Evolutionary conservation across 2,797 vertebrate species (phyloP).

Genomic region (Sebastes steindachneri): DNA sequence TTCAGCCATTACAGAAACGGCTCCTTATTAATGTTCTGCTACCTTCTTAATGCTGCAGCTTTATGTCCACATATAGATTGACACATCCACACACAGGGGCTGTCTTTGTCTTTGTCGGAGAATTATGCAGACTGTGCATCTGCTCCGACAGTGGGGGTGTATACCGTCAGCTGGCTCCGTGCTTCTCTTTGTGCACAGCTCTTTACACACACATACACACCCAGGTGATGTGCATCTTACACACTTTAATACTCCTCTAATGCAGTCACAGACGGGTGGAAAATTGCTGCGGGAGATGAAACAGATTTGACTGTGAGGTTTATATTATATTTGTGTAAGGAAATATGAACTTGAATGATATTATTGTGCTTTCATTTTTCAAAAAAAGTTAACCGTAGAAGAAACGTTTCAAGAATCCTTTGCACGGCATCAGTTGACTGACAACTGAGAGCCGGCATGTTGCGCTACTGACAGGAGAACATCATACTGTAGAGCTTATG

Average conservation of each 20-base stretch:
- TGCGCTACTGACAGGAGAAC: background rate
- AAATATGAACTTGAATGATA: background rate
- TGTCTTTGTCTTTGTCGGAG: conserved; percentile 17
- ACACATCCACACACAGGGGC: background rate
- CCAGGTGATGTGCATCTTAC: background rate
- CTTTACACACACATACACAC: background rate
- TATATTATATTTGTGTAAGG: background rate
- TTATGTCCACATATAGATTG: background rate
- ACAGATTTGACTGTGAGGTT: background rate
- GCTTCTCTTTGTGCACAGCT: conserved; percentile 8
- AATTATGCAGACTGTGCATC: conserved; percentile 12
- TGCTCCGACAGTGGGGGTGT: conserved; percentile 9
- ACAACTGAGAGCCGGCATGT: background rate
- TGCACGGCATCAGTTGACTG: too few species aligned
- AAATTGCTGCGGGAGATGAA: background rate
- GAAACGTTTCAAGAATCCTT: too few species aligned
- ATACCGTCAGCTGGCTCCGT: background rate
- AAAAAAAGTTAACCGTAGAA: too few species aligned
- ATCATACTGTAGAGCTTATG: background rate
- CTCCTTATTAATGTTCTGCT: background rate
- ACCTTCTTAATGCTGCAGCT: background rate
- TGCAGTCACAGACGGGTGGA: background rate
- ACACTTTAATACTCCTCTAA: background rate
- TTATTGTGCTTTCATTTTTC: background rate
- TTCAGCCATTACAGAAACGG: background rate